phyloP scores from a whole-genome alignment of 1,140 invertebrate species.

The Drosophila repletoides region DNA sequence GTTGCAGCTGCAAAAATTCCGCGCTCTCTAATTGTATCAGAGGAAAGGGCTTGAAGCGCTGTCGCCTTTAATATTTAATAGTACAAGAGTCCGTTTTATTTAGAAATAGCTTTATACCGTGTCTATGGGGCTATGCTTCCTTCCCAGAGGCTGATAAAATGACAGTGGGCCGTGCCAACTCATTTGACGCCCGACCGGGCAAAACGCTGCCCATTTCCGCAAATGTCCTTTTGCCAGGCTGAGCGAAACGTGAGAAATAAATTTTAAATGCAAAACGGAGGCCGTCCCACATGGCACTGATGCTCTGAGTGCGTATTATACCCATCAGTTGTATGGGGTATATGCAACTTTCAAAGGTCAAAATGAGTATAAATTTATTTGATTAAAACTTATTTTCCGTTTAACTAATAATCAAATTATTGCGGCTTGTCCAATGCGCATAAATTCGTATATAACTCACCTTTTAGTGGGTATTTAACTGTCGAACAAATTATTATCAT shows the following conservation, averaged over 20 bases:
- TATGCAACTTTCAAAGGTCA: not conserved
- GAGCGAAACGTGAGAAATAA: constrained; percentile 59
- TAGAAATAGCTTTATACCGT: not conserved
- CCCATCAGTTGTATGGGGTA: not conserved
- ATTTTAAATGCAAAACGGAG: constrained; percentile 54
- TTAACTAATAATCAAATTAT: too few species aligned
- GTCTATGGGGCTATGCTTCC: not conserved
- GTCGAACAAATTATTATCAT: not conserved
- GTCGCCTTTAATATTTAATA: constrained; percentile 54
- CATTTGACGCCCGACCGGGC: constrained; percentile 54
- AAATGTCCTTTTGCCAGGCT: constrained; percentile 44
- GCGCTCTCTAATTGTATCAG: constrained; percentile 50
- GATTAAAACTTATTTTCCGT: too few species aligned
- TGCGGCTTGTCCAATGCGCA: too few species aligned
- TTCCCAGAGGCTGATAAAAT: constrained; percentile 13
- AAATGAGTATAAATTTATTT: not conserved
- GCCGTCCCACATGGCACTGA: constrained; percentile 15
- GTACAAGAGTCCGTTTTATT: constrained; percentile 4
- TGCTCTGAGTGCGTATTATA: constrained; percentile 2
- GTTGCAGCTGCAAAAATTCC: constrained; percentile 20
- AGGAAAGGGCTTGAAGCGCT: constrained; percentile 10
- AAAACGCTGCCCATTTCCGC: constrained; percentile 49
- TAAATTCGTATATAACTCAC: too few species aligned
- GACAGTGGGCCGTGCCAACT: constrained; percentile 44
- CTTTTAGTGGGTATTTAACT: not conserved